Conservation (phyloP, 2,888 invertebrate species). For the Drymonia ruficornis region DNA sequence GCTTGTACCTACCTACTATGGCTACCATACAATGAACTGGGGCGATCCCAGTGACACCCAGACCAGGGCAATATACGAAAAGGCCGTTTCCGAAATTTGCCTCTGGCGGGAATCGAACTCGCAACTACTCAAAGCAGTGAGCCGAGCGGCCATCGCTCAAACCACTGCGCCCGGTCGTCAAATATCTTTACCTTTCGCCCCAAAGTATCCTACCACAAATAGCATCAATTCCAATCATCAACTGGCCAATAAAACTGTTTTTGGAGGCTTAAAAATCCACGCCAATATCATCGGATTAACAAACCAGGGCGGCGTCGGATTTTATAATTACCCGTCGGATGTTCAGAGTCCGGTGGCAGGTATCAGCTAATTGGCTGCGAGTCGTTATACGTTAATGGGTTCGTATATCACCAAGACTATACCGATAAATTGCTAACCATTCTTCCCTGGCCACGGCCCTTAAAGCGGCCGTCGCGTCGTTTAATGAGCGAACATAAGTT, state of each 20-base stretch:
- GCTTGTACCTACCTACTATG: no score
- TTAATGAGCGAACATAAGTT: neutral
- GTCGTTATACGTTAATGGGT: constrained; percentile 42
- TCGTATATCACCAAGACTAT: constrained; percentile 41
- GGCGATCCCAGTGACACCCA: no score
- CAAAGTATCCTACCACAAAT: no score
- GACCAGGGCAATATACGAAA: no score
- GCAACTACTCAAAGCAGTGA: no score
- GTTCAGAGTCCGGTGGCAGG: constrained; percentile 29
- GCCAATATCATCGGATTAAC: constrained; percentile 29
- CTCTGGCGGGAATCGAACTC: no score
- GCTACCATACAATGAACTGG: no score
- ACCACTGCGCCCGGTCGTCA: no score
- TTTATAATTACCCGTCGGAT: constrained; percentile 34
- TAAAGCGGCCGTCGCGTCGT: neutral
- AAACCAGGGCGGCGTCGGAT: constrained; percentile 28
- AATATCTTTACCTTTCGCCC: no score
- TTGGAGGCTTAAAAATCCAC: constrained; percentile 25
- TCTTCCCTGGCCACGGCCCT: constrained; percentile 10
- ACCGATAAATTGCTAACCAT: constrained; percentile 38
- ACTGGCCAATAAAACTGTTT: neutral
- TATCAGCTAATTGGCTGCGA: constrained; percentile 48
- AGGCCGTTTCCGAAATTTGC: no score
- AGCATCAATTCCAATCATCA: neutral
- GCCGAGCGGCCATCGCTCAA: no score